Conservation (phyloP, 2,888 invertebrate genomes). For the Oegoconia quadripuncta region DNA sequence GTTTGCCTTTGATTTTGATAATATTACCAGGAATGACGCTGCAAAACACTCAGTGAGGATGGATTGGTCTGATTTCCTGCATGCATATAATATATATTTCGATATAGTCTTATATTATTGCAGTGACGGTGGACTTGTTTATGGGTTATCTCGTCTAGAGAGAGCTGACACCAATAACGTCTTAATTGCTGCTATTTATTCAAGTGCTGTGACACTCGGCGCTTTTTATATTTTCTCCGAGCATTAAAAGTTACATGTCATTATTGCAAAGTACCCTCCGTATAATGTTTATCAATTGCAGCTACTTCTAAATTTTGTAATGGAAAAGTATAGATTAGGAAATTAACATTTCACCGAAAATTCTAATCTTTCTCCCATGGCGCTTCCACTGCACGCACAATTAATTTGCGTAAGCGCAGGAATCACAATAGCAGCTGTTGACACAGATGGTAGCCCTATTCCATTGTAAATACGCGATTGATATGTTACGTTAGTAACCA, state of each 20-base stretch:
- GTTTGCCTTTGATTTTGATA: not conserved
- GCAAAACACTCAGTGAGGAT: not conserved
- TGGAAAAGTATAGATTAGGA: too few relatives aligned
- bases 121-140: slow-evolving; percentile 20
- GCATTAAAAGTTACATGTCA: slow-evolving; percentile 27
- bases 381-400: slow-evolving; percentile 47
- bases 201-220: slow-evolving; percentile 32
- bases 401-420: slow-evolving; percentile 55
- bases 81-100: slow-evolving; percentile 13
- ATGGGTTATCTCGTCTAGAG: slow-evolving; percentile 19
- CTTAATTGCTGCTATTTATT: slow-evolving; percentile 23
- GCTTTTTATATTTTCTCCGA: slow-evolving; percentile 29
- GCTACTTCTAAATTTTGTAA: too few relatives aligned
- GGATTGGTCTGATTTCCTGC: slow-evolving; percentile 14
- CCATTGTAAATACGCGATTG: slow-evolving; percentile 25
- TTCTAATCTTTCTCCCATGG: slow-evolving; percentile 31
- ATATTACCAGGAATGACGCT: not conserved
- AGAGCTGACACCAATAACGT: slow-evolving; percentile 25
- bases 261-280: slow-evolving; percentile 30
- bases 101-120: slow-evolving; percentile 19
- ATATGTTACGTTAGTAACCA: slow-evolving; percentile 46
- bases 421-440: slow-evolving; percentile 63
- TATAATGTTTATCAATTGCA: slow-evolving; percentile 29
- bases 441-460: slow-evolving; percentile 57
- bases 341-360: too few relatives aligned